A percentile compares a stretch with the other conserved stretches of the same genome.
Evolutionary conservation across 2,888 invertebrate genomes (phyloP).

Genomic region (Rhingia rostrata): DNA sequence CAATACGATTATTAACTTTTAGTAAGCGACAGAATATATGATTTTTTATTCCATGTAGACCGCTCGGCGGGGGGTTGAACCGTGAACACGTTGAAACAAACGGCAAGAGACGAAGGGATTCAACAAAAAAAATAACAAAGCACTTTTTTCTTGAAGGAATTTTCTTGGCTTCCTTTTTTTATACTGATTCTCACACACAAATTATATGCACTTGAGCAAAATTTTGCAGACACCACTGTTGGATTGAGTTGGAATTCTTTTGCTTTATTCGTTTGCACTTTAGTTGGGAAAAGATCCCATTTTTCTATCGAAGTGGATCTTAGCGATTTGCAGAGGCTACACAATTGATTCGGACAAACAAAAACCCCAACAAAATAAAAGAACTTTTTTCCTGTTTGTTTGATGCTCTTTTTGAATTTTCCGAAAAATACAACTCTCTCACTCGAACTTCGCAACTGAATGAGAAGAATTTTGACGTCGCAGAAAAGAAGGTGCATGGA

Average conservation of each 20-base stretch:
- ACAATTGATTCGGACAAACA: slow-evolving; percentile 39
- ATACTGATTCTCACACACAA: slow-evolving; percentile 21
- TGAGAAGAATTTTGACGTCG: slow-evolving; percentile 53
- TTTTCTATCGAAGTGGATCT: slow-evolving; percentile 19
- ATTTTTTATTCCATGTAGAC: not conserved
- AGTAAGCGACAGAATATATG: slow-evolving; percentile 8
- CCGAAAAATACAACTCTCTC: slow-evolving; percentile 64
- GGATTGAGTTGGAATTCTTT: not conserved
- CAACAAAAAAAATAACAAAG: slow-evolving; percentile 53
- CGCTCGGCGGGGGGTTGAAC: slow-evolving; percentile 57
- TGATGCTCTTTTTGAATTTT: slow-evolving; percentile 64
- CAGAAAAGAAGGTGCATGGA: slow-evolving; percentile 33
- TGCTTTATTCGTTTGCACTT: slow-evolving; percentile 16
- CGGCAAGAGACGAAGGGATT: slow-evolving; percentile 8
- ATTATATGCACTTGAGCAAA: slow-evolving; percentile 46
- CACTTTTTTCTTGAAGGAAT: slow-evolving; percentile 62
- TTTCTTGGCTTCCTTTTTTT: slow-evolving; percentile 63
- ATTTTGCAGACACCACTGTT: slow-evolving; percentile 46
- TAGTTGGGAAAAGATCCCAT: slow-evolving; percentile 11
- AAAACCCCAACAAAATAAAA: slow-evolving; percentile 61
- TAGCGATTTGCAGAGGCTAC: slow-evolving; percentile 5
- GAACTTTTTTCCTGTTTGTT: slow-evolving; percentile 45
- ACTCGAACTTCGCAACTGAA: slow-evolving; percentile 69
- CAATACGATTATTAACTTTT: not conserved
- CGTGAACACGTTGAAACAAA: slow-evolving; percentile 13